Evolutionary conservation across 2,888 invertebrate genomes (phyloP).

Genomic region (Heteromyza rotundicornis): DNA sequence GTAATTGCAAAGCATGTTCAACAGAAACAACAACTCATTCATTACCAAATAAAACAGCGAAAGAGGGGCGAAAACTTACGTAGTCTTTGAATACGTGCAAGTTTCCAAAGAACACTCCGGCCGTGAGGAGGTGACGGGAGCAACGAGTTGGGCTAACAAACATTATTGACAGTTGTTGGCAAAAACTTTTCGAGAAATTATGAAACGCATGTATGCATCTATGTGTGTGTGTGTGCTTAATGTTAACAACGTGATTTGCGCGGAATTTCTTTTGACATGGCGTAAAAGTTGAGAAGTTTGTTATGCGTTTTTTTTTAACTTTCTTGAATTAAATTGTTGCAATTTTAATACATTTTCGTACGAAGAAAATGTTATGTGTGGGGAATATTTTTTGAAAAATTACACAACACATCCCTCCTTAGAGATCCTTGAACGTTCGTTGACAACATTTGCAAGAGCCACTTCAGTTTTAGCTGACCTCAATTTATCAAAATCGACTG

Average conservation of each 20-base stretch:
- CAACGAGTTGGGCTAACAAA: not conserved
- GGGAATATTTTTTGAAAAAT: no score
- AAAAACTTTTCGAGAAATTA: not conserved
- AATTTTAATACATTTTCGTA: no score
- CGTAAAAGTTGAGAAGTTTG: no score
- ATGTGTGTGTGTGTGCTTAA: not conserved
- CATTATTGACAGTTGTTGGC: not conserved
- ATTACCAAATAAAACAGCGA: no score
- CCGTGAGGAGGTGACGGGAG: no score
- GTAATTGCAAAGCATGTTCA: conserved; percentile 1
- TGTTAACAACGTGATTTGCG: not conserved
- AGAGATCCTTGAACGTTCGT: not conserved
- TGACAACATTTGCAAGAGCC: not conserved
- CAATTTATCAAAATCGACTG: not conserved
- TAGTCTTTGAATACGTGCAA: no score
- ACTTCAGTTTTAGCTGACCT: not conserved
- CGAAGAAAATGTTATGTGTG: no score
- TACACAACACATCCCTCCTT: not conserved
- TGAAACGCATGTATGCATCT: not conserved
- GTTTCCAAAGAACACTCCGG: no score
- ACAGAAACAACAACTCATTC: not conserved
- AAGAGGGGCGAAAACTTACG: no score
- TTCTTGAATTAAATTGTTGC: no score
- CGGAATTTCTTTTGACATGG: no score
- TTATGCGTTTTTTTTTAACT: no score